phyloP scores from a whole-genome alignment of 1,140 invertebrate genomes.

The Hylaeus volcanicus region DNA sequence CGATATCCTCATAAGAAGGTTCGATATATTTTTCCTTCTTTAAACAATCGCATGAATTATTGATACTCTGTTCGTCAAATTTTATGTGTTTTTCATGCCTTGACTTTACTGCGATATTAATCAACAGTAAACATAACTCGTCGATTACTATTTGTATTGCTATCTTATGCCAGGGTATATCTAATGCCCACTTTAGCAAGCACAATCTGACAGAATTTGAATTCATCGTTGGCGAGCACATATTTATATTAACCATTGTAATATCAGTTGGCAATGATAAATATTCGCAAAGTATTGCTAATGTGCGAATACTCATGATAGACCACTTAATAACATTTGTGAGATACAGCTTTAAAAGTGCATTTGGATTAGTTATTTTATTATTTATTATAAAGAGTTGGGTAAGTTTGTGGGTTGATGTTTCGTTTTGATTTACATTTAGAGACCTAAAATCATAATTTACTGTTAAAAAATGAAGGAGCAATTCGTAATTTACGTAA shows the following conservation, averaged over 20 bases:
- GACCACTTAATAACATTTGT: conserved; percentile 74
- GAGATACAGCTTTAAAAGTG: conserved; percentile 74
- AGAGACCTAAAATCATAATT: conserved; percentile 62
- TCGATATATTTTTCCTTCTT: not conserved
- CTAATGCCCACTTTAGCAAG: conserved; percentile 65
- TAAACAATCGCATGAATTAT: conserved; percentile 28
- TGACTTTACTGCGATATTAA: conserved; percentile 69
- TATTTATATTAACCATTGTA: conserved; percentile 42
- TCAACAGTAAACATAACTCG: conserved; percentile 64
- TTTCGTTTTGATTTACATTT: conserved; percentile 72
- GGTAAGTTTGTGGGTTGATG: conserved; percentile 73
- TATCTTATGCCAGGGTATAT: conserved; percentile 52
- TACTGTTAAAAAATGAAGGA: not conserved
- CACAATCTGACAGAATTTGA: conserved; percentile 61
- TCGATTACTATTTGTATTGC: conserved; percentile 44
- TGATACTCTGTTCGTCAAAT: not conserved
- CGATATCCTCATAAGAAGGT: conserved; percentile 49
- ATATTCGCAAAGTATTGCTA: conserved; percentile 68
- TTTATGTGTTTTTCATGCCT: conserved; percentile 47
- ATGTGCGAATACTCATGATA: conserved; percentile 72
- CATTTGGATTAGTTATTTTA: conserved; percentile 69
- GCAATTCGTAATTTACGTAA: no score
- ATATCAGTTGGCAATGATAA: conserved; percentile 57
- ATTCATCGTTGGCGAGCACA: conserved; percentile 21
- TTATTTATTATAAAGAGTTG: conserved; percentile 71